Conservation (phyloP, 2,888 invertebrate species). For the Drosophila mettleri region DNA sequence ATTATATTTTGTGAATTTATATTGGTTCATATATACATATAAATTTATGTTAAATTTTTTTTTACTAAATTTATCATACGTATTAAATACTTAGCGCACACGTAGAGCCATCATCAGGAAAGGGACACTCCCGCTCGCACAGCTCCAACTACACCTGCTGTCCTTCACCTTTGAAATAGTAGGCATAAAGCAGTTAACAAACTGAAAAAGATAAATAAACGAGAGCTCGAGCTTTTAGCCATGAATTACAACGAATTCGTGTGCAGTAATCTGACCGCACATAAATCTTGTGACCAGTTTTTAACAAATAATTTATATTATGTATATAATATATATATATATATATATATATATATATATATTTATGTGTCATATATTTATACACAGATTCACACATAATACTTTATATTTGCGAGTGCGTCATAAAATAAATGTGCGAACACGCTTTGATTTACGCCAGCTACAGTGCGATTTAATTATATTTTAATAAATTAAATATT, state of each 20-base stretch:
- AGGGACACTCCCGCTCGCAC: too few species aligned
- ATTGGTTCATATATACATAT: too few species aligned
- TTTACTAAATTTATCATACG: too few species aligned
- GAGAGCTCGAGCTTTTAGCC: slow-evolving; percentile 35
- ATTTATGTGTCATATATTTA: not conserved
- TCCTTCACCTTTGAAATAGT: not conserved
- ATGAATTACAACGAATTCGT: slow-evolving; percentile 70
- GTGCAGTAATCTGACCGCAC: slow-evolving; percentile 80
- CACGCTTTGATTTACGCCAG: slow-evolving; percentile 75
- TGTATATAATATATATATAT: not conserved
- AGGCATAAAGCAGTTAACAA: not conserved
- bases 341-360: slow-evolving; percentile 11
- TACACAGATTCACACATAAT: slow-evolving; percentile 52
- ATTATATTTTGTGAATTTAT: too few species aligned
- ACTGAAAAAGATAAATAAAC: not conserved
- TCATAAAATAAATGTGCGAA: slow-evolving; percentile 71
- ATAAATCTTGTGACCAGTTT: slow-evolving; percentile 71
- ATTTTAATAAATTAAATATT: slow-evolving; percentile 80
- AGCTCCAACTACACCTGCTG: too few species aligned
- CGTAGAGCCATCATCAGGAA: too few species aligned
- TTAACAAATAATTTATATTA: slow-evolving; percentile 29
- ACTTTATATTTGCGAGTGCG: slow-evolving; percentile 32
- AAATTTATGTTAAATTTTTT: too few species aligned
- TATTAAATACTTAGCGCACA: too few species aligned
- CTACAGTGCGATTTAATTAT: slow-evolving; percentile 68